Conservation (phyloP, 2,113 vertebrate genomes). For the Actenoides lindsayi region DNA sequence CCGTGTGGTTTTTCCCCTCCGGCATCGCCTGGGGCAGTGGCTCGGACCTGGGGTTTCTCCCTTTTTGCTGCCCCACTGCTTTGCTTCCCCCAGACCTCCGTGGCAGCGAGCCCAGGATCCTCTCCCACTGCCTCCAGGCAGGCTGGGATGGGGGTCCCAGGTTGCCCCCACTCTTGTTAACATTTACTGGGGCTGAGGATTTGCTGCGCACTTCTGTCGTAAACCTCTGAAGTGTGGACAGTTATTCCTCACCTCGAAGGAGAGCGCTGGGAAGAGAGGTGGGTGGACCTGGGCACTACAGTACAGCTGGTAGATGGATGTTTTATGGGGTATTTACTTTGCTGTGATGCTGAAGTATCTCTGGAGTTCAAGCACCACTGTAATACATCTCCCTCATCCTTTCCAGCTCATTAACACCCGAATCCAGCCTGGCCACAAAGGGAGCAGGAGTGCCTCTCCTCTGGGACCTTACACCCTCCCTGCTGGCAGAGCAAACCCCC, state of each 20-base stretch:
- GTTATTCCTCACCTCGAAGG: neutral
- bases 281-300: neutral
- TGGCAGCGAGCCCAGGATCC: neutral
- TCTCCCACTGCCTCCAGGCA: neutral
- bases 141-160: neutral
- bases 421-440: neutral
- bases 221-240: fast-evolving
- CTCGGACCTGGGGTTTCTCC: neutral
- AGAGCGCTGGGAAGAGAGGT: neutral
- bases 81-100: neutral
- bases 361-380: neutral
- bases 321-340: neutral
- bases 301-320: neutral
- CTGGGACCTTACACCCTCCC: neutral
- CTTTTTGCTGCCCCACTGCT: neutral
- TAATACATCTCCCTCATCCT: neutral
- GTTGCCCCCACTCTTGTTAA: no score
- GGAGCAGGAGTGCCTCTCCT: neutral
- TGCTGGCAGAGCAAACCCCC: neutral
- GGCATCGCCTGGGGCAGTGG: fast-evolving
- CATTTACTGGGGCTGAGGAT: neutral
- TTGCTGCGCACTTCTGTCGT: neutral
- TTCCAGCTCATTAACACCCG: neutral
- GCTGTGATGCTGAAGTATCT: neutral
- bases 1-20: fast-evolving